Conservation (phyloP, 2,113 vertebrate species). For the Tragelaphus scriptus region DNA sequence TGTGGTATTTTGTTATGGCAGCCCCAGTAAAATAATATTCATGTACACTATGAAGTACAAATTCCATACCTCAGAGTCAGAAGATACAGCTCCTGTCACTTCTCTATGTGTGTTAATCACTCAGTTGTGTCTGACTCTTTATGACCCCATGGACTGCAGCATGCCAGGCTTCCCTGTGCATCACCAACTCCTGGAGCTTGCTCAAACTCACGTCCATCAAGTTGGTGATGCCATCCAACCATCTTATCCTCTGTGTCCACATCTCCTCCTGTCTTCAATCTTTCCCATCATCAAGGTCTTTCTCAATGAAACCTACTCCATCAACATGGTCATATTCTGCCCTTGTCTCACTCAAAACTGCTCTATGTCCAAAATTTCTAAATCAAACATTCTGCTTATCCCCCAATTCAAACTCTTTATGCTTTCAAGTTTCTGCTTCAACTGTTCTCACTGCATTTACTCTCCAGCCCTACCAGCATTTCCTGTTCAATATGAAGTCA, state of each 20-base stretch:
- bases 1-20: background rate
- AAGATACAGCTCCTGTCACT: background rate
- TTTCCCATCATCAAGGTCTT: background rate
- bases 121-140: background rate
- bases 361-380: background rate
- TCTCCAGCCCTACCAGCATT: background rate
- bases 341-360: background rate
- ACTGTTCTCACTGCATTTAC: background rate
- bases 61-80: background rate
- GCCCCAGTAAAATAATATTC: background rate
- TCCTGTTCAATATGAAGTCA: background rate
- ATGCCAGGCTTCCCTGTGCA: background rate
- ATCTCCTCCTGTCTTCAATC: background rate
- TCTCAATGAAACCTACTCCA: background rate
- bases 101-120: background rate
- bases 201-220: background rate
- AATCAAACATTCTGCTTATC: background rate
- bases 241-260: background rate
- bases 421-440: background rate
- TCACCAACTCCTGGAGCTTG: background rate
- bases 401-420: background rate
- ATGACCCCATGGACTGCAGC: background rate
- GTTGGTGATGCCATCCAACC: background rate
- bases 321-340: background rate
- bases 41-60: background rate